Conservation (phyloP, 2,113 vertebrate genomes). For the Ophthalmolycus amberensis region DNA sequence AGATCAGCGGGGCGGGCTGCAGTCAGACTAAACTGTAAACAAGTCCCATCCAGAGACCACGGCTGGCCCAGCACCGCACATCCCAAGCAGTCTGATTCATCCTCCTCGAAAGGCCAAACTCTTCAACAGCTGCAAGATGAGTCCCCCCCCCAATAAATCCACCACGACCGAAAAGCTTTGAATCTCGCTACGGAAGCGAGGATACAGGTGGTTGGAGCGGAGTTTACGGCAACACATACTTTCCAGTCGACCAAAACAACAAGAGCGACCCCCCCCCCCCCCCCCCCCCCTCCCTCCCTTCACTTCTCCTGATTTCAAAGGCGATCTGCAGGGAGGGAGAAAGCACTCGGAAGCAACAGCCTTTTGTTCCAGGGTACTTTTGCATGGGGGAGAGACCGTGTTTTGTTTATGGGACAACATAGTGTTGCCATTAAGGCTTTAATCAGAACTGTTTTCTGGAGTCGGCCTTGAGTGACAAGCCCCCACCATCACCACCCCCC, state of each 20-base stretch:
- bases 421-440: slow-evolving; percentile 73
- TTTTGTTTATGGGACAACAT: slow-evolving; percentile 73
- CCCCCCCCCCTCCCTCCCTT: slow-evolving; percentile 5
- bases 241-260: slow-evolving; percentile 75
- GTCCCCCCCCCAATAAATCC: slow-evolving; percentile 68
- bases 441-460: slow-evolving; percentile 70
- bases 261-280: slow-evolving; percentile 21
- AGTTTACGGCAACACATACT: slow-evolving; percentile 75
- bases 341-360: slow-evolving; percentile 61
- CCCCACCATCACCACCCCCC: neutral
- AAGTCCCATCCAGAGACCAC: slow-evolving; percentile 70
- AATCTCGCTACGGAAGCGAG: slow-evolving; percentile 63
- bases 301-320: slow-evolving; percentile 68
- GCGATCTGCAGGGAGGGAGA: slow-evolving; percentile 49
- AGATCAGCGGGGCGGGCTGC: slow-evolving; percentile 65
- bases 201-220: slow-evolving; percentile 75
- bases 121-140: slow-evolving; percentile 71
- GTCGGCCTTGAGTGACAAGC: slow-evolving; percentile 58
- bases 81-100: slow-evolving; percentile 70
- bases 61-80: slow-evolving; percentile 57
- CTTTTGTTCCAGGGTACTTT: slow-evolving; percentile 65
- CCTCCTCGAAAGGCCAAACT: slow-evolving; percentile 60
- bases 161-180: slow-evolving; percentile 58
- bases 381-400: slow-evolving; percentile 47
- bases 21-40: slow-evolving; percentile 78